phyloP scores from a whole-genome alignment of 2,113 vertebrate species.

The Anhinga rufa region DNA sequence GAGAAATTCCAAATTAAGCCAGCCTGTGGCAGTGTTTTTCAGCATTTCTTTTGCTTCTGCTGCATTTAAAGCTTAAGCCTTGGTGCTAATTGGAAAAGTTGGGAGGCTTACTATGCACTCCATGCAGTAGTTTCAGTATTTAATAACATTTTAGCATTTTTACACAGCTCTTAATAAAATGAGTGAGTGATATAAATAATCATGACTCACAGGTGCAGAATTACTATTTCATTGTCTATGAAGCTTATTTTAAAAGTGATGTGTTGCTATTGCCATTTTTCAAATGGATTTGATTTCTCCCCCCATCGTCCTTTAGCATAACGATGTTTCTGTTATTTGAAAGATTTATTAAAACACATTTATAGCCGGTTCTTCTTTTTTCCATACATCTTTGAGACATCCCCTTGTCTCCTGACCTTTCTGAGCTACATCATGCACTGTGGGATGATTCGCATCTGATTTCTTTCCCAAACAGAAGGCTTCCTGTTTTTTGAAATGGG shows the following conservation, averaged over 20 bases:
- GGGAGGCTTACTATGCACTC: neutral
- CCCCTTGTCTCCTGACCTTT: slow-evolving; percentile 16
- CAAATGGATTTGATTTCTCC: neutral
- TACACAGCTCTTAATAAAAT: neutral
- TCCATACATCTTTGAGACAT: neutral
- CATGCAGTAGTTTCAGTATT: neutral
- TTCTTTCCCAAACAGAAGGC: neutral
- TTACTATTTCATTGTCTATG: neutral
- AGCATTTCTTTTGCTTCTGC: slow-evolving; percentile 25
- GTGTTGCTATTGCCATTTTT: neutral
- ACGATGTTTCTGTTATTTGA: neutral
- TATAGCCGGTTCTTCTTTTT: neutral
- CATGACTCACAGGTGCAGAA: neutral
- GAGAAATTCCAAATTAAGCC: slow-evolving; percentile 45
- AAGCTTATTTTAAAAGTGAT: neutral
- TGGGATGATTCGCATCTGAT: slow-evolving; percentile 27
- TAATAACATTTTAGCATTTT: neutral
- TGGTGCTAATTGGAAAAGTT: neutral
- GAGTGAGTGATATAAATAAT: neutral
- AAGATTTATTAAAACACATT: neutral
- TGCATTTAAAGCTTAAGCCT: neutral
- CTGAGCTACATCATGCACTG: neutral
- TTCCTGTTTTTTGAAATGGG: neutral
- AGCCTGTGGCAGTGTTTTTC: slow-evolving; percentile 61
- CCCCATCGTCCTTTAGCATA: neutral